Evolutionary conservation across 2,888 invertebrate genomes (phyloP).

Genomic region (Erebia epiphron): DNA sequence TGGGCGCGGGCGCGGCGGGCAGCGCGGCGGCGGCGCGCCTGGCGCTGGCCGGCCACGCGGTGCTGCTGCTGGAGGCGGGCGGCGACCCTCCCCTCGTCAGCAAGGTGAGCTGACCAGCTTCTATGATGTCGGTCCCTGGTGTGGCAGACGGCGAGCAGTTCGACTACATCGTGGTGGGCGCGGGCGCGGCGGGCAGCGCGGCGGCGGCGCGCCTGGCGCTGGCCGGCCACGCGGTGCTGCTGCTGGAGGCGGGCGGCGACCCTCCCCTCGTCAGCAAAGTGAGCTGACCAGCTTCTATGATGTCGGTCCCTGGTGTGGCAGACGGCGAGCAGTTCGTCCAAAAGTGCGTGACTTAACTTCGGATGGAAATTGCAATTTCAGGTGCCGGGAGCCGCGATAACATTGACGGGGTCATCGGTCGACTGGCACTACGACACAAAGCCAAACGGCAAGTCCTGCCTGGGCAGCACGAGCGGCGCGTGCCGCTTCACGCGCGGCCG

Average conservation of each 20-base stretch:
- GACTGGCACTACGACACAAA: constrained; percentile 61
- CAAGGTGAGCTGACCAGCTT: constrained; percentile 43
- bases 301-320: constrained; percentile 34
- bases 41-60: constrained; percentile 56
- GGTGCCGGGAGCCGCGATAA: constrained; percentile 52
- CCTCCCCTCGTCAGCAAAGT: constrained; percentile 41
- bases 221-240: constrained; percentile 57
- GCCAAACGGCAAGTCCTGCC: constrained; percentile 62
- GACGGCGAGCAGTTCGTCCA: constrained; percentile 45
- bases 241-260: constrained; percentile 61
- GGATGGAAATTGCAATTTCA: constrained; percentile 39
- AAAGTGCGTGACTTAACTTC: too few species aligned
- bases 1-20: constrained; percentile 73
- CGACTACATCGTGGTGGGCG: constrained; percentile 79
- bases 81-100: constrained; percentile 49
- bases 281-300: too few species aligned
- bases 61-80: constrained; percentile 64
- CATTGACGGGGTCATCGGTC: constrained; percentile 49
- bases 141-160: constrained; percentile 58
- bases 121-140: background rate
- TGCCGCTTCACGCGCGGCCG: constrained; percentile 62
- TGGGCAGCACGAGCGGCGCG: constrained; percentile 46
- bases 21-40: constrained; percentile 56
- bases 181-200: constrained; percentile 62
- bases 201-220: constrained; percentile 59